A percentile compares a stretch with the other conserved stretches of the same genome.
These are phyloP conservation scores for Papilio gigon DNA, from an alignment of 2,888 invertebrate species.

Conservation along the genomic window DNA sequence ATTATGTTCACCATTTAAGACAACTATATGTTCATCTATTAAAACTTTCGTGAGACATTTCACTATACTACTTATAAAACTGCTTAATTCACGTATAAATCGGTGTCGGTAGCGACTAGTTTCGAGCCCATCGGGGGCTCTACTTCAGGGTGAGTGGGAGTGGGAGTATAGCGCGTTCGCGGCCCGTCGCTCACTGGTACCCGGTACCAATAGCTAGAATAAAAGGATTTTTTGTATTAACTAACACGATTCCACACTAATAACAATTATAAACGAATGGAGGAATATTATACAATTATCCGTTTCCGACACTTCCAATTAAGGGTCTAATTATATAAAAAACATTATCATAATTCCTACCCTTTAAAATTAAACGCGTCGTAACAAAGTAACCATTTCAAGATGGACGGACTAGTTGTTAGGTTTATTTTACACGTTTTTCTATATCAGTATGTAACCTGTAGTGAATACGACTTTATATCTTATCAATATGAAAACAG, in stretches of 20 bases:
- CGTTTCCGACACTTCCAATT: not conserved
- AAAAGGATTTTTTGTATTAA: not conserved
- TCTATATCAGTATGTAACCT: not conserved
- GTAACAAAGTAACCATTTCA: not conserved
- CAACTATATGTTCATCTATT: too few relatives aligned
- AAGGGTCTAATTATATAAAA: slow-evolving; percentile 1
- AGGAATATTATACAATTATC: not conserved
- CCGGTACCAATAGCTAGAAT: too few relatives aligned
- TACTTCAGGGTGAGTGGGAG: too few relatives aligned
- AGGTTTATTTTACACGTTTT: not conserved
- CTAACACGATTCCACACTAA: not conserved
- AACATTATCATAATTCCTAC: not conserved
- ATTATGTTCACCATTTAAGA: too few relatives aligned
- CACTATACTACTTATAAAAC: too few relatives aligned
- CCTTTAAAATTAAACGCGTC: slow-evolving; percentile 4
- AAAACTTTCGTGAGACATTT: too few relatives aligned
- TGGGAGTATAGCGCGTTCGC: too few relatives aligned
- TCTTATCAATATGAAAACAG: slow-evolving; percentile 32
- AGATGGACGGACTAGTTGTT: slow-evolving; percentile 13
- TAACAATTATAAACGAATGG: not conserved
- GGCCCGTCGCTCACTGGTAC: too few relatives aligned
- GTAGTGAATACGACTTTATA: slow-evolving; percentile 18
- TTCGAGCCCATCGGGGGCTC: too few relatives aligned
- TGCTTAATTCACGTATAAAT: too few relatives aligned
- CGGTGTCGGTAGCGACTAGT: too few relatives aligned